phyloP scores from a whole-genome alignment of 2,888 invertebrate genomes.

The Blera fallax region DNA sequence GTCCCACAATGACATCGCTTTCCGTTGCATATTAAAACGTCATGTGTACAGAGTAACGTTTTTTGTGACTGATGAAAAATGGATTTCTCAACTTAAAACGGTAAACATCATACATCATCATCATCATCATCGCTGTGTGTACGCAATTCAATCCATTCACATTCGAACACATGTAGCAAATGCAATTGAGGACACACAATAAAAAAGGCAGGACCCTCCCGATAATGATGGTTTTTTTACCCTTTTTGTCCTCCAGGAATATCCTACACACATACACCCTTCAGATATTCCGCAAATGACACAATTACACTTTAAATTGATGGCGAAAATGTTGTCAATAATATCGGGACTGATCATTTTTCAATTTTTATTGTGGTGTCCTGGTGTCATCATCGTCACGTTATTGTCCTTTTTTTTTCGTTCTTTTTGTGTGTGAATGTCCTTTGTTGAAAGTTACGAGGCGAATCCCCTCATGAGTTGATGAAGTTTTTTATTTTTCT shows the following conservation, averaged over 20 bases:
- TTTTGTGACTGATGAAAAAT: constrained; percentile 57
- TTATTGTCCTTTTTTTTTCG: background rate
- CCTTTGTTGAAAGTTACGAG: constrained; percentile 2
- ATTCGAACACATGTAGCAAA: constrained; percentile 50
- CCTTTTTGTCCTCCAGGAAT: constrained; percentile 37
- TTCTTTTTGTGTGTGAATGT: background rate
- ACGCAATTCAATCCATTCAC: constrained; percentile 61
- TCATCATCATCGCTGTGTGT: no score
- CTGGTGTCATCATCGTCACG: constrained; percentile 32
- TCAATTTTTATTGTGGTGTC: constrained; percentile 50
- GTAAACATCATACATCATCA: constrained; percentile 70
- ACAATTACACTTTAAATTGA: constrained; percentile 71
- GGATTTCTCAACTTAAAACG: constrained; percentile 34
- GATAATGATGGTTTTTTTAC: constrained; percentile 59
- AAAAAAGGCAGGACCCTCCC: constrained; percentile 34
- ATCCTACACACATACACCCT: constrained; percentile 41
- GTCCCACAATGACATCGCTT: constrained; percentile 49
- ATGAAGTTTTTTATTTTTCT: background rate
- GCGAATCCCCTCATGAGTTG: background rate
- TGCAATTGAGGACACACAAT: constrained; percentile 51
- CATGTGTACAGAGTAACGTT: background rate
- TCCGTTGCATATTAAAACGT: constrained; percentile 49
- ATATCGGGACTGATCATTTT: constrained; percentile 67
- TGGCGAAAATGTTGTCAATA: constrained; percentile 70
- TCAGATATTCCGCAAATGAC: constrained; percentile 59